Base-by-base conservation (phyloP, 2,888 invertebrate species). In the Yponomeuta evonymella region DNA sequence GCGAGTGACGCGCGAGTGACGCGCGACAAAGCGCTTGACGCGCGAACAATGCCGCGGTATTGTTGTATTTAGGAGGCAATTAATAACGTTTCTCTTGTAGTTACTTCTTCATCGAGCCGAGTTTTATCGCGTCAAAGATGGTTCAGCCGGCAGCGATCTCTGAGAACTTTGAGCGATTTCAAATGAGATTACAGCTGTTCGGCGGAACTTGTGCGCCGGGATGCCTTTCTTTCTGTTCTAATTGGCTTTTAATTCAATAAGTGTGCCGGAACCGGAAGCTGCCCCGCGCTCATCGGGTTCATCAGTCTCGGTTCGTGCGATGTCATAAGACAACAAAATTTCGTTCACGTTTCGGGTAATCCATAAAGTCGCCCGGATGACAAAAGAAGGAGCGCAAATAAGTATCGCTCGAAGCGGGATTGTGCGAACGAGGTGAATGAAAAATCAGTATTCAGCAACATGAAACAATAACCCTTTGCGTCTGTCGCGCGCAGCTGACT, bases 31-130 rank as follows among this genome's bases (percentile, higher is more conserved):
- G 73, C 76, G 75, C 48, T 67, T 70, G 71, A 68, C 75, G 73
- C 48, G 75, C 75, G 81, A 81, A 83, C 82, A 82, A 79, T 77
- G 79, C 75, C 76, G 75, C 75, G 76, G 78, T 79, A 79, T 76
- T 77, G 75, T 78, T 77, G 75, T 75, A 77, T 78, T 79, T 75
- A 74, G 74, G 79, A 76, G 74, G 79, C 80, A 79, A 83, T 83
- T 82, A 80, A 82, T 81, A 77, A 78, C 74, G 73, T 76, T 43
- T 33, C 72, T 29, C 68, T 68, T 51, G 68, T 51, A 48, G 43
- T 43, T 36, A 23, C 23, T n/a, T 23, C 33, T 11, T 6, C 30
- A 66, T 67, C 43, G n/a, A 48, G 15, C 43, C 43, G 23, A 11
- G 23, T 48, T 43, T 43, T 43, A 66, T 66, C 15, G 66, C 66